A percentile compares a stretch with the other conserved stretches of the same genome.
These are phyloP conservation scores for Lasiommata megera DNA, from an alignment of 2,888 invertebrate genomes.

Conservation along the genomic window DNA sequence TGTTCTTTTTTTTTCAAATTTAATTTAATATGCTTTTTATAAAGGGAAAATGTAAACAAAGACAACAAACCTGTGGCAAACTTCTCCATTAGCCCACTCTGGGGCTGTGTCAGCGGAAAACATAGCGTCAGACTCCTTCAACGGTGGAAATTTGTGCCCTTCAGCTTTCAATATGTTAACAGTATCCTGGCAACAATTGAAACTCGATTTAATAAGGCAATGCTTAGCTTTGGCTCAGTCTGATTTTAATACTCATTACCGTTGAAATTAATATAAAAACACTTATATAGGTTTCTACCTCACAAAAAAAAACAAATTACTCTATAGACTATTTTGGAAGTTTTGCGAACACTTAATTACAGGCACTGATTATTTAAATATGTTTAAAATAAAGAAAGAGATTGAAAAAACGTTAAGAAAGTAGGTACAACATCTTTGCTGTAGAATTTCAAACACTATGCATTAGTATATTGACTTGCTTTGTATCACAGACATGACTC, in stretches of 20 bases:
- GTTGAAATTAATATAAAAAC: too few relatives aligned
- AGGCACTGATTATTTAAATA: not conserved
- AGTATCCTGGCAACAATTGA: constrained; percentile 85
- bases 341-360: too few relatives aligned
- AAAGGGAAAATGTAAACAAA: too few relatives aligned
- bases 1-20: too few relatives aligned
- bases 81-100: constrained; percentile 97
- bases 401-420: not conserved
- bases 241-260: too few relatives aligned
- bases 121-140: constrained; percentile 99
- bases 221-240: too few relatives aligned
- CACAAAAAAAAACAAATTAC: not conserved
- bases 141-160: constrained; percentile 93
- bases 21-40: too few relatives aligned
- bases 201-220: too few relatives aligned
- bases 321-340: not conserved
- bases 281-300: too few relatives aligned
- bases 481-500: constrained; percentile 22
- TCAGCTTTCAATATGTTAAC: constrained; percentile 97
- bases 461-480: not conserved
- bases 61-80: constrained; percentile 90
- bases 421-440: not conserved
- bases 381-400: not conserved
- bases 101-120: constrained; percentile 98
- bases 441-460: not conserved